phyloP scores from a whole-genome alignment of 1,140 invertebrate genomes.

The Oryctes rhinoceros region DNA sequence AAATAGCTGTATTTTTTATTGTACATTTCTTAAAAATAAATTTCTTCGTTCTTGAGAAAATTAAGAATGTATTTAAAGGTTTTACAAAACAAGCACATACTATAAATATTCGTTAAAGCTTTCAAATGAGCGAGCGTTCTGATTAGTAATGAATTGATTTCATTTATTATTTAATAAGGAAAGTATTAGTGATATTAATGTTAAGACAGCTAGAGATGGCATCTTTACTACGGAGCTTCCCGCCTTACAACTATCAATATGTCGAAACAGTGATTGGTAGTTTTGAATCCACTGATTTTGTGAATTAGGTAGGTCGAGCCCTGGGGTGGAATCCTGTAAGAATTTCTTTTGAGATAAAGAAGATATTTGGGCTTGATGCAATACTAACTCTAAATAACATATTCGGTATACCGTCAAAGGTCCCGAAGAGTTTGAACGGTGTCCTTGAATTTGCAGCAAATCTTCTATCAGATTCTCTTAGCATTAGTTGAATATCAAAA shows the following conservation, averaged over 20 bases:
- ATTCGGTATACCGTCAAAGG: conserved; percentile 63
- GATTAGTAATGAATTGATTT: no score
- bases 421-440: conserved; percentile 61
- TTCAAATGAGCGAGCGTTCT: no score
- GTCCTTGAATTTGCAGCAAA: conserved; percentile 48
- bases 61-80: no score
- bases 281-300: conserved; percentile 51
- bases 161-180: neutral
- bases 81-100: no score
- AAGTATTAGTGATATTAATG: neutral
- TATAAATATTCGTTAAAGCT: no score
- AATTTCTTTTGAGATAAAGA: neutral
- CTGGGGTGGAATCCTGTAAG: conserved; percentile 63
- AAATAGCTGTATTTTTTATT: conserved; percentile 7
- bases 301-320: conserved; percentile 56
- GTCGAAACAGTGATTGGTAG: conserved; percentile 59
- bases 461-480: conserved; percentile 49
- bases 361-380: neutral
- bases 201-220: neutral
- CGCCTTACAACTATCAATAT: conserved; percentile 56
- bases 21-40: neutral
- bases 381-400: conserved; percentile 66
- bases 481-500: conserved; percentile 47
- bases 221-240: neutral
- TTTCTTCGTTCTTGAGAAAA: neutral